These are phyloP conservation scores for Agonopterix alstromeriana DNA, from an alignment of 2,888 invertebrate genomes.

Conservation along the genomic window DNA sequence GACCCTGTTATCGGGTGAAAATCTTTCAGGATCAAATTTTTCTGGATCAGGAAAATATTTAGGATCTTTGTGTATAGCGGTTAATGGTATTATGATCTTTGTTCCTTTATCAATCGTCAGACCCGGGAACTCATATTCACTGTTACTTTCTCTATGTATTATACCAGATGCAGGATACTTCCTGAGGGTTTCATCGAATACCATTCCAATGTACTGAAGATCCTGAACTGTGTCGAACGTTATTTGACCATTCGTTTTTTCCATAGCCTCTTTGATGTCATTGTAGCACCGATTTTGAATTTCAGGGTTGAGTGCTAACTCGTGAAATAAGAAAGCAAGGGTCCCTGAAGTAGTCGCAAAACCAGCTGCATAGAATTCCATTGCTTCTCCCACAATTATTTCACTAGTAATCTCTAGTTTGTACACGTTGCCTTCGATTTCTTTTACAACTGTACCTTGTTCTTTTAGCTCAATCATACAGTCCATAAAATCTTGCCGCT, in stretches of 20 bases:
- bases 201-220: slow-evolving; percentile 30
- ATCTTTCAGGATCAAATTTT: slow-evolving; percentile 10
- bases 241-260: slow-evolving; percentile 19
- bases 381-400: slow-evolving; percentile 23
- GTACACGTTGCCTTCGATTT: not conserved
- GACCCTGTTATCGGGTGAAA: slow-evolving; percentile 8
- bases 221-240: slow-evolving; percentile 17
- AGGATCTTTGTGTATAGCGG: slow-evolving; percentile 8
- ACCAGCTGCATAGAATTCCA: slow-evolving; percentile 34
- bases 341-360: slow-evolving; percentile 35
- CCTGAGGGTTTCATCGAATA: slow-evolving; percentile 38
- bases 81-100: slow-evolving; percentile 3
- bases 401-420: slow-evolving; percentile 15
- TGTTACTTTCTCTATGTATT: not conserved
- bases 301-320: slow-evolving; percentile 27
- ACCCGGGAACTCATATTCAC: not conserved
- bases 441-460: slow-evolving; percentile 6
- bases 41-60: slow-evolving; percentile 9
- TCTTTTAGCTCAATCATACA: slow-evolving; percentile 7
- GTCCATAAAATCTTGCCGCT: slow-evolving; percentile 9
- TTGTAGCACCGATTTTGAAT: slow-evolving; percentile 25
- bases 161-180: slow-evolving; percentile 34
- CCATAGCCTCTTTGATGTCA: slow-evolving; percentile 13
- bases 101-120: slow-evolving; percentile 6
- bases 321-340: slow-evolving; percentile 25